Conservation (phyloP, 2,797 vertebrate genomes). For the Cossypha caffra region DNA sequence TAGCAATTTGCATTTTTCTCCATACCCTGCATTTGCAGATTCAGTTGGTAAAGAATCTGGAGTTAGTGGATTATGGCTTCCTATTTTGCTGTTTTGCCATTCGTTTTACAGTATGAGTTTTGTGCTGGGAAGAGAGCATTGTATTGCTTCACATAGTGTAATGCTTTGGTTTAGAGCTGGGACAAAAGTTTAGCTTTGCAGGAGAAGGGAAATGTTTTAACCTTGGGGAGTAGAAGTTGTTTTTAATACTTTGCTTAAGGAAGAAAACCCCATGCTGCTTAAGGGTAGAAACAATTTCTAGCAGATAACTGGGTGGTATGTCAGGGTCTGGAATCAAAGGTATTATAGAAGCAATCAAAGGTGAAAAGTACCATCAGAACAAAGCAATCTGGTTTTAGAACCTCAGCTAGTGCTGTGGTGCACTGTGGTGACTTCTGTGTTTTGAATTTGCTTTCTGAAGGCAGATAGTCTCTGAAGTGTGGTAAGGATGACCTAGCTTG, state of each 20-base stretch:
- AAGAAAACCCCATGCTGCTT: fast-evolving
- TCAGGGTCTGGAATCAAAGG: not conserved
- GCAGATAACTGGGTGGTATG: not conserved
- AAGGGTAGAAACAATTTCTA: not conserved
- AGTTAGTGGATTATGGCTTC: not conserved
- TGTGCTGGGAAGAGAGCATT: not conserved
- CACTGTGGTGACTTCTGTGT: not conserved
- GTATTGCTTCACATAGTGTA: not conserved
- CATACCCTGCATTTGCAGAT: not conserved
- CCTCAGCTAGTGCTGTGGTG: not conserved
- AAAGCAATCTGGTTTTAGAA: not conserved
- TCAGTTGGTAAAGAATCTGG: not conserved
- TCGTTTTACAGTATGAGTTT: not conserved
- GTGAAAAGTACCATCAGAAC: not conserved
- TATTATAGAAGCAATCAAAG: not conserved
- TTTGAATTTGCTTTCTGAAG: not conserved
- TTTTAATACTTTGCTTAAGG: not conserved
- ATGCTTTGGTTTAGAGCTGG: not conserved
- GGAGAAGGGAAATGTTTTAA: not conserved
- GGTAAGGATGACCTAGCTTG: not conserved
- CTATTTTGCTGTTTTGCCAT: not conserved
- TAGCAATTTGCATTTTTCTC: not conserved
- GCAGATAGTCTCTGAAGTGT: not conserved
- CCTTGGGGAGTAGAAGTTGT: not conserved
- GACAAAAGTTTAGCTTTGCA: not conserved